These are phyloP conservation scores for Xanthorhoe spadicearia DNA, from an alignment of 2,888 invertebrate genomes.

Conservation along the genomic window DNA sequence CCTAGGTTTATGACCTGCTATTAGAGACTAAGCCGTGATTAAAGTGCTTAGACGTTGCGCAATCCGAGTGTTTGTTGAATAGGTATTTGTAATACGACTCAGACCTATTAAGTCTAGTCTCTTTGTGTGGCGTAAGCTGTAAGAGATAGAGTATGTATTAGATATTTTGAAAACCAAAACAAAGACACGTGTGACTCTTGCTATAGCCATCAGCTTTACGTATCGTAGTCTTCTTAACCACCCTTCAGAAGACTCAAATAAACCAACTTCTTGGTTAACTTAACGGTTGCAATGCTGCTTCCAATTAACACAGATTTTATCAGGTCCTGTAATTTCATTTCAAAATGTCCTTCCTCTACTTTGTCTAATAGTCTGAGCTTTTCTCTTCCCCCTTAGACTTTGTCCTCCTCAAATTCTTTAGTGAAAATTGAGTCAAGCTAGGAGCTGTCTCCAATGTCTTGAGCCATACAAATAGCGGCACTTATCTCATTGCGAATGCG, in stretches of 20 bases:
- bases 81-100: conserved; percentile 51
- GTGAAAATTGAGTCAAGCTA: too few relatives aligned
- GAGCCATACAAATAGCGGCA: conserved; percentile 46
- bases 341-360: too few relatives aligned
- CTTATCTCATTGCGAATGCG: conserved; percentile 48
- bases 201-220: not conserved
- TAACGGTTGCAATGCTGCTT: too few relatives aligned
- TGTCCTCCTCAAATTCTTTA: too few relatives aligned
- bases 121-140: conserved; percentile 18
- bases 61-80: conserved; percentile 50
- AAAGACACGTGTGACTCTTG: not conserved
- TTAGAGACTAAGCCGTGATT: conserved; percentile 50
- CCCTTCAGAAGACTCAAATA: too few relatives aligned
- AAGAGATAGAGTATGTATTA: conserved; percentile 1
- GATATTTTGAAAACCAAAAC: not conserved
- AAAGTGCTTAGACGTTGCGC: conserved; percentile 51
- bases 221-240: too few relatives aligned
- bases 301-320: too few relatives aligned
- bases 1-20: conserved; percentile 42
- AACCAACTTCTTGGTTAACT: too few relatives aligned
- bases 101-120: conserved; percentile 50
- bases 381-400: too few relatives aligned
- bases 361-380: too few relatives aligned
- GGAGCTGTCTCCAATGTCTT: conserved; percentile 26
- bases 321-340: too few relatives aligned